Evolutionary conservation across 2,113 vertebrate genomes (phyloP).

Genomic region (Vulpes ferrilata): DNA sequence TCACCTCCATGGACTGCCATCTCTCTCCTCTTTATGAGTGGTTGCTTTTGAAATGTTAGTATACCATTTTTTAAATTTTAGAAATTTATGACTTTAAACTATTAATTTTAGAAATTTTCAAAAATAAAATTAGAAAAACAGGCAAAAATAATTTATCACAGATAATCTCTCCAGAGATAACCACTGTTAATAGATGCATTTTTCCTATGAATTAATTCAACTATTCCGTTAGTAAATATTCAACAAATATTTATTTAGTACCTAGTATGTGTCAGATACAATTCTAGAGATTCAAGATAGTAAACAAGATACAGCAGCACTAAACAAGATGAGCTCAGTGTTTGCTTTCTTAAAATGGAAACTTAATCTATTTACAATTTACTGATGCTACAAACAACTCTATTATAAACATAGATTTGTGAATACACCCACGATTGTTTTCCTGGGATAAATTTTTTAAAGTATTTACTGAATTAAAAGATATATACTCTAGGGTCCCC

Average conservation of each 20-base stretch:
- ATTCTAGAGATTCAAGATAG: not conserved
- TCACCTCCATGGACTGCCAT: not conserved
- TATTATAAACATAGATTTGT: not conserved
- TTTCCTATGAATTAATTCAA: not conserved
- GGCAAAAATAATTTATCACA: not conserved
- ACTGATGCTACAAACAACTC: not conserved
- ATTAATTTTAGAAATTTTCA: not conserved
- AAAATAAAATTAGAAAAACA: constrained; percentile 25
- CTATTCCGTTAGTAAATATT: not conserved
- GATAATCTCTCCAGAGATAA: not conserved
- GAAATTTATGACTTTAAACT: not conserved
- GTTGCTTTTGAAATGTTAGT: not conserved
- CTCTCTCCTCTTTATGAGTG: not conserved
- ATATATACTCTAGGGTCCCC: not conserved
- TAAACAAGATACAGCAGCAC: not conserved
- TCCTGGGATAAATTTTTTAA: not conserved
- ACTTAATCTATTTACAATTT: constrained; percentile 9
- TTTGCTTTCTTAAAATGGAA: not conserved
- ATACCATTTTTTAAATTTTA: not conserved
- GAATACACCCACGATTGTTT: not conserved
- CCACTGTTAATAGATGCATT: not conserved
- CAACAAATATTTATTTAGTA: not conserved
- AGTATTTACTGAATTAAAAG: not conserved
- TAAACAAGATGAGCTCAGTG: not conserved
- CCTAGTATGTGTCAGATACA: not conserved